Percentiles rank a stretch among this genome's conserved stretches.
Conservation (phyloP, 2,113 vertebrate genomes). For the Martes martes region DNA sequence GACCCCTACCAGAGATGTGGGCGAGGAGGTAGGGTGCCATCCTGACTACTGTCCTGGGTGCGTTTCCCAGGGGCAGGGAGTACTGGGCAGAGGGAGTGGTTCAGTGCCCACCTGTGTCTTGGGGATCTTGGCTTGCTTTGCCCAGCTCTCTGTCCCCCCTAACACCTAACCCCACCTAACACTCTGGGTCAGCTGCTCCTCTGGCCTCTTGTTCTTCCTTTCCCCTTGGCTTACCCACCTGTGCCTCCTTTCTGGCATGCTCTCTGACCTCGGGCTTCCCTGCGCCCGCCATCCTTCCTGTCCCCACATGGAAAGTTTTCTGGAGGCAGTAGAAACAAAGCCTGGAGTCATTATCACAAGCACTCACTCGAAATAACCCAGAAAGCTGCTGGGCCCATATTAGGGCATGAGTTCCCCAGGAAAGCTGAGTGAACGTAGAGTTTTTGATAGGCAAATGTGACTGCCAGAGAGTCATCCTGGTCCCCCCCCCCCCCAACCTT, state of each 20-base stretch:
- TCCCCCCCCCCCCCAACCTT: slow-evolving; percentile 51
- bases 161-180: too few species aligned
- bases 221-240: background rate
- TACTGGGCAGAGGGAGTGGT: background rate
- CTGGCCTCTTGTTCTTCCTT: background rate
- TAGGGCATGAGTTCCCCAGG: slow-evolving; percentile 91
- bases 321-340: slow-evolving; percentile 69
- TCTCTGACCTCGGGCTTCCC: slow-evolving; percentile 47
- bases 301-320: slow-evolving; percentile 55
- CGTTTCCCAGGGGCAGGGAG: background rate
- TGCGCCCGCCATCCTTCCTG: background rate
- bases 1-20: background rate
- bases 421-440: slow-evolving; percentile 87
- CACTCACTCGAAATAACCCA: slow-evolving; percentile 97
- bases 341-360: slow-evolving; percentile 94
- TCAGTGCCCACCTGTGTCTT: background rate
- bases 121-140: background rate
- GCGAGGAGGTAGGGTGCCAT: background rate
- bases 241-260: background rate
- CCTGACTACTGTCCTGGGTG: background rate
- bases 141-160: background rate
- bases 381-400: slow-evolving; percentile 95
- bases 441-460: slow-evolving; percentile 90
- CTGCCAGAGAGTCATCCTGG: slow-evolving; percentile 71
- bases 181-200: background rate